Conservation (phyloP, 2,888 invertebrate genomes). For the Cataglyphis rosenhaueri region DNA sequence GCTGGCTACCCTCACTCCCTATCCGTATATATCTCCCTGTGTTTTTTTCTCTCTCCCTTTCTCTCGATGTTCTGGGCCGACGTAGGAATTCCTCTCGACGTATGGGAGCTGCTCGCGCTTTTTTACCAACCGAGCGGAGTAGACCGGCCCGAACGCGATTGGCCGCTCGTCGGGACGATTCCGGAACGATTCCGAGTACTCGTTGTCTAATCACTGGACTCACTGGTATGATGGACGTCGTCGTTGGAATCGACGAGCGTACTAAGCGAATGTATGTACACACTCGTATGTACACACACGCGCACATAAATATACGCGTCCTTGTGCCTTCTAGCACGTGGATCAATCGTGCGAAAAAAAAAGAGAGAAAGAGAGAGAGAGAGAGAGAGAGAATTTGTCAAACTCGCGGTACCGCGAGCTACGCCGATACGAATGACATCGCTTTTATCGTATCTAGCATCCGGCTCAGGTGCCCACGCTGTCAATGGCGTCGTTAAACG, state of each 20-base stretch:
- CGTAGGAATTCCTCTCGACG: slow-evolving; percentile 69
- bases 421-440: neutral
- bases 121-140: slow-evolving; percentile 73
- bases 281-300: slow-evolving; percentile 40
- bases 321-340: slow-evolving; percentile 55
- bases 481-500: slow-evolving; percentile 36
- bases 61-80: slow-evolving; percentile 43
- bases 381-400: neutral
- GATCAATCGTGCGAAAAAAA: slow-evolving; percentile 53
- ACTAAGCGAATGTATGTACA: neutral
- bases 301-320: slow-evolving; percentile 41
- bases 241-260: neutral
- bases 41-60: slow-evolving; percentile 12
- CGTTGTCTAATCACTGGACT: slow-evolving; percentile 67
- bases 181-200: slow-evolving; percentile 63
- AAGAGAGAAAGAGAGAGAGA: neutral
- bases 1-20: slow-evolving; percentile 51
- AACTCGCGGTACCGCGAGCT: neutral
- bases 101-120: slow-evolving; percentile 72
- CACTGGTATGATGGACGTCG: neutral
- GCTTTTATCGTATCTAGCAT: neutral
- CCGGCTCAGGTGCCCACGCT: slow-evolving; percentile 27
- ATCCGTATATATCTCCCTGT: neutral
- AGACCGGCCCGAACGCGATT: slow-evolving; percentile 71
- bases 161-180: slow-evolving; percentile 67